Base-by-base conservation (phyloP, 1,140 invertebrate species). In the Zophobas atratus region DNA sequence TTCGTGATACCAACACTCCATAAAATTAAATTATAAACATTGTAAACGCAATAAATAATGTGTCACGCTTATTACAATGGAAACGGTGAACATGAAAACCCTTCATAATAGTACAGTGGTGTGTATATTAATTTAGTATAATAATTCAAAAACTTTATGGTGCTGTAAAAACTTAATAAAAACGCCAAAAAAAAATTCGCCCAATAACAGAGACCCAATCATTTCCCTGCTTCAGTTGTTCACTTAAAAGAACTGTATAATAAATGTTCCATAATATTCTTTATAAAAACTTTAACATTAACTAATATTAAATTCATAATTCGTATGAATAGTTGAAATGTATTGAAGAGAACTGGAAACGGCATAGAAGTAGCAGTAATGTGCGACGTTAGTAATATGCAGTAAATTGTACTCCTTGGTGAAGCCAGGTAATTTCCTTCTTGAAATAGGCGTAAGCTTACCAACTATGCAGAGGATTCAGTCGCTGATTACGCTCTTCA, bases 391-490 rank as follows among this genome's bases (percentile, higher is more conserved):
- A 53, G 76, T 80, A 80, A 80, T 80, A 80, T 80, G 79, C 79
- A 80, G 79, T 80, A 80, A 80, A 80, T 80, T 80, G 76, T 80
- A 60, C 57, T 56, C 70, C 46, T 73, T 60, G 51, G 32, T 63
- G 76, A 53, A 79, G 73, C 76, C 76, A 80, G 76, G 79, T 80
- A 80, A 80, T 80, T 80, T 80, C 79, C 79, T 80, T 77, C 76
- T 80, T 78, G 79, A 78, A 80, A 80, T 80, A 80, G 79, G 79
- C 76, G 72, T 71, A 71, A 70, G 75, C 67, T 76, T 75, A 73
- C 78, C 75, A 79, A 76, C 75, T 79, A 77, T 79, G 75, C 70
- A 73, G 53, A 43, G 75, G 78, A 79, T 79, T 77, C 70, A 39
- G 53, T n/a, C 56, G 73, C 75, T 79, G 78, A 79, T 79, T 79